Conservation (phyloP, 2,113 vertebrate genomes). For the Campylomormyrus tamandua region DNA sequence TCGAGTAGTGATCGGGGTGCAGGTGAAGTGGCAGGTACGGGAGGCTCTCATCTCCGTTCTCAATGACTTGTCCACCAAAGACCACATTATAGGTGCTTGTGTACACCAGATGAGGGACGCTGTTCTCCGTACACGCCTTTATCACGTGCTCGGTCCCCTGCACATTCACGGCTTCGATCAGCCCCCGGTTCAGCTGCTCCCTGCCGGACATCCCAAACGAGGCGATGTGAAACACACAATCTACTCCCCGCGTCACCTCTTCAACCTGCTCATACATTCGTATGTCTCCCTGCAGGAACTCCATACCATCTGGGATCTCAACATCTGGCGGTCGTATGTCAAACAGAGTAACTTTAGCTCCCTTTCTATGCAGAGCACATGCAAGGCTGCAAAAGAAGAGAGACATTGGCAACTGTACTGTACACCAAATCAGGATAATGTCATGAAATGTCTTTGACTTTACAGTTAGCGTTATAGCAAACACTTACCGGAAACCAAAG, state of each 20-base stretch:
- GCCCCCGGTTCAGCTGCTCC: conserved; percentile 76
- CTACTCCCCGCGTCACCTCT: conserved; percentile 55
- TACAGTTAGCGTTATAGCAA: not conserved
- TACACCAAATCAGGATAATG: not conserved
- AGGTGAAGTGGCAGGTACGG: conserved; percentile 86
- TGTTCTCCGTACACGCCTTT: conserved; percentile 58
- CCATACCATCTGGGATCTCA: conserved; percentile 60
- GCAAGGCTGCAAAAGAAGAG: conserved; percentile 66
- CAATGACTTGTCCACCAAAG: conserved; percentile 84
- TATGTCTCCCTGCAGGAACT: conserved; percentile 72
- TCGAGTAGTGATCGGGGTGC: conserved; percentile 87
- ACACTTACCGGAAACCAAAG: conserved; percentile 82
- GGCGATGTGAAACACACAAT: conserved; percentile 82
- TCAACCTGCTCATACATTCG: conserved; percentile 62
- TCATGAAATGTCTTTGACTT: not conserved
- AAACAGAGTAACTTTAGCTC: conserved; percentile 71
- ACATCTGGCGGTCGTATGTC: conserved; percentile 61
- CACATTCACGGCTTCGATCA: conserved; percentile 79
- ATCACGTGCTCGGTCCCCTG: conserved; percentile 78
- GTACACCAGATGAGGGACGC: conserved; percentile 74
- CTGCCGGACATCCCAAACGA: conserved; percentile 92
- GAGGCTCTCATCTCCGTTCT: conserved; percentile 81
- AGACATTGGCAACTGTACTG: fast-evolving
- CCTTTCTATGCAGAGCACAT: conserved; percentile 60
- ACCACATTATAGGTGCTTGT: conserved; percentile 91